These are phyloP conservation scores for Rhynchotus rufescens DNA, from an alignment of 2,797 vertebrate genomes.

Conservation along the genomic window DNA sequence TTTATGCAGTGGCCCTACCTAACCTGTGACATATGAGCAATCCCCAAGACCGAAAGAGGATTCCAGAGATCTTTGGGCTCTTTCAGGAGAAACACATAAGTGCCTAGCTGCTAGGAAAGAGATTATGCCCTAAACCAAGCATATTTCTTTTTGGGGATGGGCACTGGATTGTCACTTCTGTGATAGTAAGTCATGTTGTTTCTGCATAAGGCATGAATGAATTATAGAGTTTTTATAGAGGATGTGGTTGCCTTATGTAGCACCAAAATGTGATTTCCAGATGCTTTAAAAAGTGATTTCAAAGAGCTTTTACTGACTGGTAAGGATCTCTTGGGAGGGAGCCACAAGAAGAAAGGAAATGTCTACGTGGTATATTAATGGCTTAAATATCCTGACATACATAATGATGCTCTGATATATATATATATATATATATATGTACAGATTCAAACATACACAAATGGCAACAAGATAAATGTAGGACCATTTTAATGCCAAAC, in stretches of 20 bases:
- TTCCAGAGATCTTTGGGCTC: not conserved
- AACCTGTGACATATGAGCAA: not conserved
- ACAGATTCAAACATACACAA: not conserved
- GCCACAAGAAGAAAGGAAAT: slow-evolving; percentile 4
- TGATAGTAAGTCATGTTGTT: not conserved
- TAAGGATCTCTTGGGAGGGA: not conserved
- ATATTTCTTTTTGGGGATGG: not conserved
- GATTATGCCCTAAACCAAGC: no score
- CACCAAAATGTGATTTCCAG: not conserved
- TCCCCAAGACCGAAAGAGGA: not conserved
- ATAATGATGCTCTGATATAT: not conserved
- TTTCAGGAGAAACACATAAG: not conserved
- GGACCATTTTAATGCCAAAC: not conserved
- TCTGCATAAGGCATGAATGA: not conserved
- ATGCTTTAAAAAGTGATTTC: not conserved
- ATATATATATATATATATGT: not conserved
- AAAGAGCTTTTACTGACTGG: not conserved
- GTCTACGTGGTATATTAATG: not conserved
- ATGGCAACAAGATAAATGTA: not conserved
- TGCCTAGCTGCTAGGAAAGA: not conserved
- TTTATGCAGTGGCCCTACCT: not conserved
- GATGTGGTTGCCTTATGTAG: not conserved
- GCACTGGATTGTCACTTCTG: not conserved
- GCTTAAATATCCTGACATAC: not conserved
- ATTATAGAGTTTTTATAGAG: not conserved